Conservation (phyloP, 1,140 invertebrate species). For the Atopsyche davidsoni region DNA sequence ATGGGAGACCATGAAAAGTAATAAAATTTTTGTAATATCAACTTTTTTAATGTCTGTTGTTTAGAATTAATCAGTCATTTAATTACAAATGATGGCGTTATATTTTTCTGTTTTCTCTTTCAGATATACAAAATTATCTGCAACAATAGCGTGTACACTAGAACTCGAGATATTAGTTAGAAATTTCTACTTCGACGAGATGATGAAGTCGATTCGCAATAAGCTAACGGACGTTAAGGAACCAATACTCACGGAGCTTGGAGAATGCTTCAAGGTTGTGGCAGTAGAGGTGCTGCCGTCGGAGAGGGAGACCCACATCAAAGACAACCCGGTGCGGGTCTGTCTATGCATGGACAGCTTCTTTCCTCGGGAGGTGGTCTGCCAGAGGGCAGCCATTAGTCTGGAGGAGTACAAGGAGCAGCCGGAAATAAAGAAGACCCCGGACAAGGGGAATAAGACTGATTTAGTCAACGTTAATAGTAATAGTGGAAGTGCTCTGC, state of each 20-base stretch:
- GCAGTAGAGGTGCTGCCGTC: conserved; percentile 41
- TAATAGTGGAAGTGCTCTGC: conserved; percentile 37
- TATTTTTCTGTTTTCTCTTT: conserved; percentile 25
- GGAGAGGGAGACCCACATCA: conserved; percentile 40
- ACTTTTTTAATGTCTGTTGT: no score
- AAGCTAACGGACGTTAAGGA: conserved; percentile 43
- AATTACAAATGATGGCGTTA: background rate
- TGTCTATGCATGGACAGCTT: conserved; percentile 22
- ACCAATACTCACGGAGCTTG: conserved; percentile 46
- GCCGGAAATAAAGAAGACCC: conserved; percentile 34
- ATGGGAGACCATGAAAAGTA: conserved; percentile 63
- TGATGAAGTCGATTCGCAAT: conserved; percentile 58
- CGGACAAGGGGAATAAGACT: conserved; percentile 47
- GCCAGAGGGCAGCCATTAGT: conserved; percentile 49
- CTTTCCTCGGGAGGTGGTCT: conserved; percentile 45
- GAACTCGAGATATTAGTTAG: conserved; percentile 67
- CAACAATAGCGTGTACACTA: conserved; percentile 66
- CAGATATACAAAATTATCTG: conserved; percentile 68
- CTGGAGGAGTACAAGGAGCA: conserved; percentile 43
- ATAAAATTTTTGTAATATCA: conserved; percentile 1
- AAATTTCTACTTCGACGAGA: conserved; percentile 71
- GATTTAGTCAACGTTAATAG: conserved; percentile 40
- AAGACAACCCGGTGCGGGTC: conserved; percentile 22
- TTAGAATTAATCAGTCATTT: background rate
- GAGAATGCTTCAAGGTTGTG: conserved; percentile 44